Base-by-base conservation (phyloP, 2,888 invertebrate species). In the Petrolisthes cinctipes region DNA sequence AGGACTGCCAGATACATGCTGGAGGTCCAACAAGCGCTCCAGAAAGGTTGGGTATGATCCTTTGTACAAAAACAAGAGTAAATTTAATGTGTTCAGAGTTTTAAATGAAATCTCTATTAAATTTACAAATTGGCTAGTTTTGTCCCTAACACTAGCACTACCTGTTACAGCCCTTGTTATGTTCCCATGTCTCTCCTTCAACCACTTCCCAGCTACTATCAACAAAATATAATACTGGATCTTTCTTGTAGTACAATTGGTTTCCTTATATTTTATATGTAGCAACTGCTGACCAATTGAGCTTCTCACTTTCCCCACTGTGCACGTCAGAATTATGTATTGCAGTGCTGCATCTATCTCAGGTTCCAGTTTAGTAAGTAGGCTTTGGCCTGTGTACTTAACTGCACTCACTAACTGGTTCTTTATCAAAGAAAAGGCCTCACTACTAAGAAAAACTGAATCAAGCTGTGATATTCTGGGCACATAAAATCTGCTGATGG, bases 261-360 rank as follows among this genome's bases (percentile, higher is more conserved):
- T 37, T 3, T 85, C 75, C 54, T 82, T 80, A 73, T 90, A 90
- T 53, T 85, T 89, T 20, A 89, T 83, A n/a, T 87, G 87, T 37
- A 90, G 61, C 73, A 90, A 53, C 80, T 90, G 89, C 83, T 90
- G 90, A 3, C 90, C 90, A 82, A 90, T 85, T 5, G 90, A 85
- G 56, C 86, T 82, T 78, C 78, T 86, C 6, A 53, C 66, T 61
- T 82, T 87, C 54, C 85, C 56, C 51, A 90, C 76, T 14, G 89
- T 90, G 57, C 73, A 80, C 9, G 73, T 82, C 20, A 85, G 66
- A n/a, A 90, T 53, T 11, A 83, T 37, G 54, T 85, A 86, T 53
- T 85, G 84, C 53, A 90, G 68, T 6, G 57, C 61, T n/a, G 89
- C 89, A 82, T 89, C 89, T 57, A 90, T 80, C 83, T 90, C 90